Evolutionary conservation across 2,113 vertebrate genomes (phyloP).

Genomic region (Caloenas nicobarica): DNA sequence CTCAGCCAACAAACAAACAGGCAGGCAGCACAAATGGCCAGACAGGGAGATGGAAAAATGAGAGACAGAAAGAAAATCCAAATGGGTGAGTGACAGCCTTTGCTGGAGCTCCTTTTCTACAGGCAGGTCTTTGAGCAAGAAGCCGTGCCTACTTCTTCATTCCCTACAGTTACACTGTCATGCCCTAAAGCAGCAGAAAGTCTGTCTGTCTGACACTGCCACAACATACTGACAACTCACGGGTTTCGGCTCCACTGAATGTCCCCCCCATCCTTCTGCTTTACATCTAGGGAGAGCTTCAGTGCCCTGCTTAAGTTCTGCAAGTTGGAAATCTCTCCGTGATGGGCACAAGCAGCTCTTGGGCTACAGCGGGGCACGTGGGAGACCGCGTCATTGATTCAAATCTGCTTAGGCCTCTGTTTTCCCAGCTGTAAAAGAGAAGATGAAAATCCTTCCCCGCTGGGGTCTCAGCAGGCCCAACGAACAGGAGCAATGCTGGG

Average conservation of each 20-base stretch:
- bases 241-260: neutral
- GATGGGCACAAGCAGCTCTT: neutral
- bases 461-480: neutral
- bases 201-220: neutral
- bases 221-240: neutral
- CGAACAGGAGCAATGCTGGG: neutral
- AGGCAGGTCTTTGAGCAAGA: neutral
- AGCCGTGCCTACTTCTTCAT: neutral
- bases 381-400: neutral
- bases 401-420: neutral
- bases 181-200: neutral
- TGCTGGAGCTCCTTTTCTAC: neutral
- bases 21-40: conserved; percentile 40
- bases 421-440: neutral
- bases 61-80: neutral
- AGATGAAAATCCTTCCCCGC: neutral
- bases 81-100: neutral
- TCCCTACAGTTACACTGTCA: neutral
- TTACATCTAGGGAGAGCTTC: neutral
- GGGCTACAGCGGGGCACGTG: neutral
- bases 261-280: neutral
- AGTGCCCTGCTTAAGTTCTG: neutral
- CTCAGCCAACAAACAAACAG: conserved; percentile 60
- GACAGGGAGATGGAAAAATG: neutral
- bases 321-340: neutral